A percentile compares a stretch with the other conserved stretches of the same genome.
Conservation (phyloP, 2,888 invertebrate genomes). For the Conus canariensis region DNA sequence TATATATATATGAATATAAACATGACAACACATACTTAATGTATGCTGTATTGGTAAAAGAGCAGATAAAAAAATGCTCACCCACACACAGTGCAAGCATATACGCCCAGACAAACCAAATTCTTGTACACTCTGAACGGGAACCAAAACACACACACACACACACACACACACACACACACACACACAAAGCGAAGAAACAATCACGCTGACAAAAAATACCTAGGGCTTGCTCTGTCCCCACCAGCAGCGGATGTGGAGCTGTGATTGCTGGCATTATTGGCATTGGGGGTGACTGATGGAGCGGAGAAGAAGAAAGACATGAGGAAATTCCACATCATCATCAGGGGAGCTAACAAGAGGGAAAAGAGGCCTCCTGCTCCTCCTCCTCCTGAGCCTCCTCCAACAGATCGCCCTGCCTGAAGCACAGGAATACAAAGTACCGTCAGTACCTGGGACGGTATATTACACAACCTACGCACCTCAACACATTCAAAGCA, state of each 20-base stretch:
- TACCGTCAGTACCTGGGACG: no score
- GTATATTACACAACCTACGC: no score
- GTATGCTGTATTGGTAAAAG: no score
- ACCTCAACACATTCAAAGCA: no score
- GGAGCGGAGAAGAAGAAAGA: constrained; percentile 68
- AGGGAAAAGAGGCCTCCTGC: constrained; percentile 81
- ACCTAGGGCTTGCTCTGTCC: constrained; percentile 40
- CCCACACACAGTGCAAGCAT: background rate
- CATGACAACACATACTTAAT: no score
- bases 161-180: background rate
- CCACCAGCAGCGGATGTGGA: constrained; percentile 50
- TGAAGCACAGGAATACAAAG: constrained; percentile 7
- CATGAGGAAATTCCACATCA: constrained; percentile 82
- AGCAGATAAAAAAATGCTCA: no score
- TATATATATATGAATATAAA: no score
- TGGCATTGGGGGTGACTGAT: constrained; percentile 14
- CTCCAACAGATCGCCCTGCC: constrained; percentile 15
- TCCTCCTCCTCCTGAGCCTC: constrained; percentile 24
- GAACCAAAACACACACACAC: background rate
- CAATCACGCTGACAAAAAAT: background rate
- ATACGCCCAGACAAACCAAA: background rate
- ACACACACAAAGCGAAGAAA: background rate
- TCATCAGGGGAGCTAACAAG: constrained; percentile 83
- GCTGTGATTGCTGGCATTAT: background rate
- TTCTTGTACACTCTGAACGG: background rate